Conservation (phyloP, 2,113 vertebrate species). For the Cyprinodon brontotheroides region DNA sequence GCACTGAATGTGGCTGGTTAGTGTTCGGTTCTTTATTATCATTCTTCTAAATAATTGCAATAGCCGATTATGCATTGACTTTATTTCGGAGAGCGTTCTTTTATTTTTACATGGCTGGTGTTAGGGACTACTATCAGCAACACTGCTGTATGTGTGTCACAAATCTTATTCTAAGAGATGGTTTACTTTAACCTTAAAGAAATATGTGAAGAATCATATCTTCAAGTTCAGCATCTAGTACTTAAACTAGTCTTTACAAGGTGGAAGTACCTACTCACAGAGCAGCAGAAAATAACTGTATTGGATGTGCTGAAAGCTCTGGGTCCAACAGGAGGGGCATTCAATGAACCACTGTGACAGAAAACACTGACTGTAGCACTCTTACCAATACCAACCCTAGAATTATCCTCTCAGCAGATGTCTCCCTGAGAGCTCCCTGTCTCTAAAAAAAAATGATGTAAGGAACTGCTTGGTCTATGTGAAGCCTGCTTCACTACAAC, state of each 20-base stretch:
- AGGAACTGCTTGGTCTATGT: slow-evolving; percentile 22
- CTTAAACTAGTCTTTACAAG: neutral
- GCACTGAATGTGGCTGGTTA: neutral
- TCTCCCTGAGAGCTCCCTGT: slow-evolving; percentile 48
- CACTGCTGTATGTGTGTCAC: neutral
- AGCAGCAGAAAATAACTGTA: slow-evolving; percentile 39
- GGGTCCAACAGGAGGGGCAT: slow-evolving; percentile 47
- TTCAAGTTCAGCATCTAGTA: neutral
- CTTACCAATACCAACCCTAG: slow-evolving; percentile 64
- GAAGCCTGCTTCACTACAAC: slow-evolving; percentile 39
- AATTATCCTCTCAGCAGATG: slow-evolving; percentile 73
- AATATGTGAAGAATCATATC: neutral
- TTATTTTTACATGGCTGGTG: neutral
- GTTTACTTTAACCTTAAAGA: neutral
- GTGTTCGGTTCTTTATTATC: neutral
- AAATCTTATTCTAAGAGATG: neutral
- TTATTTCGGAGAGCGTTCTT: neutral
- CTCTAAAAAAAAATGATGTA: slow-evolving; percentile 44
- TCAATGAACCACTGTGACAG: slow-evolving; percentile 58
- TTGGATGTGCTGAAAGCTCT: slow-evolving; percentile 55
- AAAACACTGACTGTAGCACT: slow-evolving; percentile 64
- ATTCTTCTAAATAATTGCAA: neutral
- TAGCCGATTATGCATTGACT: neutral
- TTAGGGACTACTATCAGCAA: too few species aligned
- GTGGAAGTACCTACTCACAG: slow-evolving; percentile 15